Conservation (phyloP, 2,888 invertebrate genomes). For the Platynereis dumerilii region DNA sequence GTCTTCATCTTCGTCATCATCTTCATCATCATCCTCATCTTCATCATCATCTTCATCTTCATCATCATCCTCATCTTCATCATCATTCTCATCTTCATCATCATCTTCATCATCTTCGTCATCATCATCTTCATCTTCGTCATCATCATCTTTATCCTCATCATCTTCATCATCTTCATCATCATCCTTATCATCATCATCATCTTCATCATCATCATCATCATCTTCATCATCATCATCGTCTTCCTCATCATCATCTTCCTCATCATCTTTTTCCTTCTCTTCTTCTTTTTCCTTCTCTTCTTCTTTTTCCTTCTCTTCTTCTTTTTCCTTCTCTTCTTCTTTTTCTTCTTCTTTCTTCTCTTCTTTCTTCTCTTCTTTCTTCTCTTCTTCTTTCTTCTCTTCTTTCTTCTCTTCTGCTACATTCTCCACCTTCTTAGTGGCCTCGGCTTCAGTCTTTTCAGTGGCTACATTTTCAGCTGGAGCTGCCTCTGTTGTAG, state of each 20-base stretch:
- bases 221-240: no score
- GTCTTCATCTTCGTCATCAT: slow-evolving; percentile 8
- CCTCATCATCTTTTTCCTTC: no score
- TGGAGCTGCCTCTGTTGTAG: no score
- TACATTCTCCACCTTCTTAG: not conserved
- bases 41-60: slow-evolving; percentile 2
- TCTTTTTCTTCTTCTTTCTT: slow-evolving; percentile 13
- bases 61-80: no score
- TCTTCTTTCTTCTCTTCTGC: slow-evolving; percentile 3
- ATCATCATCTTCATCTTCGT: not conserved
- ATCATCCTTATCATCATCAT: no score
- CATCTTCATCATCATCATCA: not conserved
- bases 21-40: slow-evolving; percentile 14
- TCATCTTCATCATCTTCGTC: not conserved
- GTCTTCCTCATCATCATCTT: no score
- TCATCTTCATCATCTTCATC: no score
- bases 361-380: slow-evolving; percentile 10
- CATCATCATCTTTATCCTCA: no score
- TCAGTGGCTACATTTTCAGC: no score
- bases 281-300: slow-evolving; percentile 15
- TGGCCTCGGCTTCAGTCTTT: no score
- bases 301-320: not conserved
- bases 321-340: slow-evolving; percentile 4
- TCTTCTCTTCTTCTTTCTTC: slow-evolving; percentile 11
- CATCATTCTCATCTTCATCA: no score